Evolutionary conservation across 1,140 invertebrate genomes (phyloP), one percentile per base, ranked within the genome.

Genomic region (Frieseomelitta varia): DNA sequence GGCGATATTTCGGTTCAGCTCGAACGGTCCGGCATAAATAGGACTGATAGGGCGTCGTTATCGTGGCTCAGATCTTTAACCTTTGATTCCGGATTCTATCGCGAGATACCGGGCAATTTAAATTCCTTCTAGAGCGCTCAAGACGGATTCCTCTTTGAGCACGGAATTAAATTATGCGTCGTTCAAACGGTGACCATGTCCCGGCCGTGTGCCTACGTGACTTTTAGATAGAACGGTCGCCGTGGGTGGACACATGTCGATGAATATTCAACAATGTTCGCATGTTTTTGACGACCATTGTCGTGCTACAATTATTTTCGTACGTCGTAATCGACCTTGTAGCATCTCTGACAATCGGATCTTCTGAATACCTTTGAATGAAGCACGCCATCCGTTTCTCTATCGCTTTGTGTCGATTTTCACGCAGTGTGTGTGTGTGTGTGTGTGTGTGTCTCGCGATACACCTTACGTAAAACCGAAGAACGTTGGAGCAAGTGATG

Each of bases 81-180:
- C 67, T 79, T 88, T 88, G 69, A 88, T 88, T 88, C 83, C 83
- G 83, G 75, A 88, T 88, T 78, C 86, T 85, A 55, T 58, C 61
- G 39, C 68, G 56, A 83, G 83, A 2, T n/a, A 79, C 58, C 55
- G 68, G 47, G 61, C 84, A 84, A 88, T 88, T 80, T 77, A 84
- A 88, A 88, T 88, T 89, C 84, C 74, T 88, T 67, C 73, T 65
- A 58, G 68, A 84, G 56, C 75, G 56, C 61, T 74, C 58, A 8
- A 6, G 68, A 58, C 74, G 74, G n/a, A 81, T 71, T 88, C 76
- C 65, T 88, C 71, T 78, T 75, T 75, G 51, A 72, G 58, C 63
- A 2, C 63, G 67, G 77, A 78, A 83, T 84, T 77, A 82, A 86
- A 89, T 89, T 89, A 89, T 71, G 72, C 76, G 65, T 55, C 27